These are phyloP conservation scores for Burhinus bistriatus DNA, from an alignment of 2,113 vertebrate species.

Conservation along the genomic window DNA sequence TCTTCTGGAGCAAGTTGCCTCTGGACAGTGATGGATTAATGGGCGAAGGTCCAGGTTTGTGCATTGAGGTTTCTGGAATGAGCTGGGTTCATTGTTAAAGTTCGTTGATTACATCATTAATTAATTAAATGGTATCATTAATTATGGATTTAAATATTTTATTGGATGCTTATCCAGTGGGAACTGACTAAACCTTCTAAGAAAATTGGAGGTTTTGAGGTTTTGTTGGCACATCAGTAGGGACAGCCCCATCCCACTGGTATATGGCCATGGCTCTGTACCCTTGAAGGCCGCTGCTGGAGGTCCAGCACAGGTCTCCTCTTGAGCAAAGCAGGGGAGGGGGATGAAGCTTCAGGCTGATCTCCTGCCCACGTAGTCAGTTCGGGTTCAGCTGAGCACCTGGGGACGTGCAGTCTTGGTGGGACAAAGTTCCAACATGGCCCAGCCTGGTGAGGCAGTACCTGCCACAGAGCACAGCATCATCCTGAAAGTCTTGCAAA, in stretches of 20 bases:
- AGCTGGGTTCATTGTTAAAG: fast-evolving
- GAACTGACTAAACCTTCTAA: neutral
- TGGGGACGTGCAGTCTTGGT: too few relatives aligned
- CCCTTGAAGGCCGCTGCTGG: neutral
- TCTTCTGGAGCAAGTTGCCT: neutral
- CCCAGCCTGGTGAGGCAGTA: neutral
- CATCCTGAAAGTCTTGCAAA: neutral
- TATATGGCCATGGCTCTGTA: fast-evolving
- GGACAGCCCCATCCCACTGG: fast-evolving
- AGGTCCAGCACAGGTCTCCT: neutral
- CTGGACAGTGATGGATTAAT: neutral
- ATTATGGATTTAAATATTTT: neutral
- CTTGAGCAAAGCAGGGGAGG: neutral
- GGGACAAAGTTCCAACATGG: neutral
- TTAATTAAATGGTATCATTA: neutral
- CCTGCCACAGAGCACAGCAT: neutral
- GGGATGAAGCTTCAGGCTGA: too few relatives aligned
- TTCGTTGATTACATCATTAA: neutral
- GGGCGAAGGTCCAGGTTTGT: neutral
- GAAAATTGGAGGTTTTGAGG: neutral
- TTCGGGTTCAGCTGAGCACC: too few relatives aligned
- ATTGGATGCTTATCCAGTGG: neutral
- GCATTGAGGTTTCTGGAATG: neutral
- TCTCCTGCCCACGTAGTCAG: fast-evolving
- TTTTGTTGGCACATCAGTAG: too few relatives aligned